Percentiles rank a stretch among this genome's conserved stretches.
phyloP scores from a whole-genome alignment of 2,888 invertebrate species.

The Leucania comma region DNA sequence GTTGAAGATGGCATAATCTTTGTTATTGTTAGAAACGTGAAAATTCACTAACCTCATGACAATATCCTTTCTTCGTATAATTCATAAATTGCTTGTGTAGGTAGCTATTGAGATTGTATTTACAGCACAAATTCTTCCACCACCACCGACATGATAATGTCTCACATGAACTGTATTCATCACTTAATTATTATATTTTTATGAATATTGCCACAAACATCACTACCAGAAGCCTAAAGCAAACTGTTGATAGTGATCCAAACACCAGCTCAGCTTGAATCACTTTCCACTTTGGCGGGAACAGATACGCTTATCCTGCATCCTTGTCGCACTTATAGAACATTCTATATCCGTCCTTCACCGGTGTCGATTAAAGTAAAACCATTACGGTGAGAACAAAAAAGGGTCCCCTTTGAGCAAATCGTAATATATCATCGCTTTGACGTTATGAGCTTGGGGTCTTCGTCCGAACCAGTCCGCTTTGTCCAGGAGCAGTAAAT shows the following conservation, averaged over 20 bases:
- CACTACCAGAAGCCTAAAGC: conserved; percentile 77
- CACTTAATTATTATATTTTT: conserved; percentile 33
- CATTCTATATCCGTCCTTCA: conserved; percentile 67
- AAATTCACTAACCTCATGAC: conserved; percentile 2
- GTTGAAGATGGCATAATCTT: conserved; percentile 61
- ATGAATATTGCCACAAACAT: conserved; percentile 65
- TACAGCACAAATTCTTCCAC: neutral
- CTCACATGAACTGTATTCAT: conserved; percentile 13
- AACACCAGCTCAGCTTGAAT: conserved; percentile 83
- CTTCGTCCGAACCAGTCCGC: conserved; percentile 77
- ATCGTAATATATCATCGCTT: conserved; percentile 90
- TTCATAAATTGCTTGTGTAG: neutral
- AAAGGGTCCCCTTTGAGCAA: conserved; percentile 90
- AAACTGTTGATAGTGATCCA: conserved; percentile 87
- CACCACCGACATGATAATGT: neutral
- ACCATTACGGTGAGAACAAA: conserved; percentile 90
- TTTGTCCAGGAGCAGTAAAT: conserved; percentile 85
- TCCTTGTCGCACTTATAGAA: conserved; percentile 72
- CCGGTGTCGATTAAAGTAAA: conserved; percentile 87
- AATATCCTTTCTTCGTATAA: neutral
- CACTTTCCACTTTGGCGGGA: conserved; percentile 87
- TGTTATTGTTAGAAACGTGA: neutral
- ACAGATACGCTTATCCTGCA: conserved; percentile 77
- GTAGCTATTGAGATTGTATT: neutral
- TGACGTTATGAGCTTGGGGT: conserved; percentile 87